Base-by-base conservation (phyloP, 2,797 vertebrate species). In the Coregonus ussuriensis region DNA sequence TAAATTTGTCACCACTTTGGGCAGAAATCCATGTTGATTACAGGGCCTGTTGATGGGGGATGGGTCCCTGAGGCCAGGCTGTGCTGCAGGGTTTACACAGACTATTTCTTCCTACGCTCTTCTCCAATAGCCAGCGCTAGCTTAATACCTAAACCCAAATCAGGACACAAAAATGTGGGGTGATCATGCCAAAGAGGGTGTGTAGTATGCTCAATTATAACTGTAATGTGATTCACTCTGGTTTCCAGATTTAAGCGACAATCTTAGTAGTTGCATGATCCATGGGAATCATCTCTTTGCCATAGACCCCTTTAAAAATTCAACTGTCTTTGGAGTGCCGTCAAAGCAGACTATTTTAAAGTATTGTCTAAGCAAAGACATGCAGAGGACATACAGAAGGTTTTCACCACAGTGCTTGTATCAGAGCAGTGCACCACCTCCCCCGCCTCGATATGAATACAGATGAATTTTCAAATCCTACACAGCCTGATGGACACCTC, bases 21-120 rank as follows among this genome's bases (percentile, higher is more conserved):
- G 85, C 85, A 86, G 83, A 86, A 86, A 86, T 86, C 85, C 81
- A 86, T 86, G 85, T 66, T 80, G 82, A 82, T 86, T 84, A 86
- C 53, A 75, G 66, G 69, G 82, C 69, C 82, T 77, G 84, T 84
- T 81, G 82, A 86, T 86, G 82, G 70, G 59, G 59, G 59, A 63
- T 63, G 59, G 59, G n/a, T 13, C 25, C 41, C 59, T 25, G 59
- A 63, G 59, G 21, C 9, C 9, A 63, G 59, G n/a, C 9, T 13
- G 9, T 63, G 59, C 59, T 63, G 59, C 59, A 63, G 59, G 59
- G 3, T 9, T 63, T 59, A 21, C 56, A 62, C 9, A 29, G 11
- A 63, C 59, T 9, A n/a, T 59, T 18, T 59, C 7, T 63, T 63
- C 11, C 25, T 63, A 25, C 21, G 5, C 7, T 11, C 21, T 11